phyloP scores from a whole-genome alignment of 2,888 invertebrate species.

The Esperia sulphurella region DNA sequence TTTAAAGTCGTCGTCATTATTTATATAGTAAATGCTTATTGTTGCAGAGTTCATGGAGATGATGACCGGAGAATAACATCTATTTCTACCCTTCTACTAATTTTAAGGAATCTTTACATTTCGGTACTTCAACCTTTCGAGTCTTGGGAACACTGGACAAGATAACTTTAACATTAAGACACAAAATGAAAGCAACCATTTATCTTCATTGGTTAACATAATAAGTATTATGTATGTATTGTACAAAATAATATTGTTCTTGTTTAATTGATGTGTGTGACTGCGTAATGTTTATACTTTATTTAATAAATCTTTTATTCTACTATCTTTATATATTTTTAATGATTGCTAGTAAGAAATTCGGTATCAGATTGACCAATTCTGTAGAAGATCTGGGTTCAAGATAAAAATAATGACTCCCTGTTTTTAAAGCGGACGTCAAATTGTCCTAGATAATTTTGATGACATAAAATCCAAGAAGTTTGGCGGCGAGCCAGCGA shows the following conservation, averaged over 20 bases:
- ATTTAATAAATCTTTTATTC: slow-evolving; percentile 77
- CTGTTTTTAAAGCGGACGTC: slow-evolving; percentile 64
- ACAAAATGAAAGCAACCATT: slow-evolving; percentile 29
- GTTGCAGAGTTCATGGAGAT: slow-evolving; percentile 96
- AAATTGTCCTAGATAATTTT: slow-evolving; percentile 74
- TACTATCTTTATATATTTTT: slow-evolving; percentile 31
- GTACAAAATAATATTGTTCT: slow-evolving; percentile 70
- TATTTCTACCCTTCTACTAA: slow-evolving; percentile 56
- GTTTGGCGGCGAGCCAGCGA: slow-evolving; percentile 58
- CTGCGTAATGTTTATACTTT: slow-evolving; percentile 73
- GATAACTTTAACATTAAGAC: slow-evolving; percentile 38
- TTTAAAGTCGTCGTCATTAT: not conserved
- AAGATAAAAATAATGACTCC: slow-evolving; percentile 65
- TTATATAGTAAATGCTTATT: slow-evolving; percentile 24
- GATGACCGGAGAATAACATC: slow-evolving; percentile 93
- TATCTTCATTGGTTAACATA: slow-evolving; percentile 48
- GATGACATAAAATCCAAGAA: slow-evolving; percentile 63
- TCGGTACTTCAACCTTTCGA: slow-evolving; percentile 65
- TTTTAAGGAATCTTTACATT: slow-evolving; percentile 62
- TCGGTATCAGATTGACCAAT: not conserved
- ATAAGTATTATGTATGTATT: slow-evolving; percentile 71
- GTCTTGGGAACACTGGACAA: slow-evolving; percentile 57
- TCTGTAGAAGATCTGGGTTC: slow-evolving; percentile 43
- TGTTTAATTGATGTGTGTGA: slow-evolving; percentile 74
- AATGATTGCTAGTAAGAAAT: not conserved